Percentiles rank a stretch among this genome's conserved stretches.
phyloP scores from a whole-genome alignment of 2,888 invertebrate genomes.

The Rhingia rostrata region DNA sequence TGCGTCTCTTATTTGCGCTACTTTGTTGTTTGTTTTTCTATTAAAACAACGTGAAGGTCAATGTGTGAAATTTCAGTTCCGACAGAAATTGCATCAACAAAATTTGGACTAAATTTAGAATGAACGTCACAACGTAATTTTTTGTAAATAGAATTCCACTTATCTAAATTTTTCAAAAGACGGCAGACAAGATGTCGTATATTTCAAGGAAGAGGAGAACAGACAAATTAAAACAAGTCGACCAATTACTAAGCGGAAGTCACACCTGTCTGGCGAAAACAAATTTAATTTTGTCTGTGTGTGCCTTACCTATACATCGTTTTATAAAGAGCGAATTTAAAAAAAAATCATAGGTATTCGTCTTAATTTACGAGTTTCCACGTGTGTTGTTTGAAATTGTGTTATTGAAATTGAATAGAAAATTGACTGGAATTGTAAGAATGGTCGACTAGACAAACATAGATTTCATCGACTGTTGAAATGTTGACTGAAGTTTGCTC shows the following conservation, averaged over 20 bases:
- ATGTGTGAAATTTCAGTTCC: slow-evolving; percentile 8
- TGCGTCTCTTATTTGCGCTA: background rate
- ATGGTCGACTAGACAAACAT: too few relatives aligned
- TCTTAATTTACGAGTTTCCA: too few relatives aligned
- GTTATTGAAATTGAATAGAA: too few relatives aligned
- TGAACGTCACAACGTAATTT: slow-evolving; percentile 13
- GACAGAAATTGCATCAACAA: slow-evolving; percentile 39
- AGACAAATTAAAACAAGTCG: slow-evolving; percentile 9
- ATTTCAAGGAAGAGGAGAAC: background rate
- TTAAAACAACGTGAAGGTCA: slow-evolving; percentile 13
- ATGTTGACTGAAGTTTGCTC: too few relatives aligned
- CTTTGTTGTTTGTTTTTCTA: background rate
- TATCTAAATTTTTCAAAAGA: background rate
- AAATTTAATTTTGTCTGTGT: slow-evolving; percentile 4
- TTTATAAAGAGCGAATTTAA: too few relatives aligned
- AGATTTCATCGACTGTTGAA: too few relatives aligned
- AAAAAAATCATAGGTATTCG: too few relatives aligned
- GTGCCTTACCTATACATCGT: background rate
- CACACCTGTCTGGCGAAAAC: slow-evolving; percentile 34
- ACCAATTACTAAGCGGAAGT: slow-evolving; percentile 31
- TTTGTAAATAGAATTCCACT: slow-evolving; percentile 38
- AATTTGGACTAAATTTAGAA: slow-evolving; percentile 21
- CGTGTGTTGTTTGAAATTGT: too few relatives aligned
- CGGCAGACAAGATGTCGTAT: slow-evolving; percentile 28
- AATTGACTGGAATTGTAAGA: too few relatives aligned